Base-by-base conservation (phyloP, 2,888 invertebrate genomes). In the Cyrtodaria siliqua region DNA sequence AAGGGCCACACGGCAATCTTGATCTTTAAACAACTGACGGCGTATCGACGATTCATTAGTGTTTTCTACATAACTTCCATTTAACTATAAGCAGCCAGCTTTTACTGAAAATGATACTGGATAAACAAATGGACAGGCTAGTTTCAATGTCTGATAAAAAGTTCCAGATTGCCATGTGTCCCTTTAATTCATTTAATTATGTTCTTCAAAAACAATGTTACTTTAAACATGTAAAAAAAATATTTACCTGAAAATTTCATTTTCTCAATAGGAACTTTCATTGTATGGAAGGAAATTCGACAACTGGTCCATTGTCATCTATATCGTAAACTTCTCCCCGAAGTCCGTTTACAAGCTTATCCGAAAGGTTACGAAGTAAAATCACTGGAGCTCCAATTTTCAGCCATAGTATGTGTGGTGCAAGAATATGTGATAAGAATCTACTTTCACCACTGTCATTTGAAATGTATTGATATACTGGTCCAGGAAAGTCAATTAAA, bases 321-420 rank as follows among this genome's bases (percentile, higher is more conserved):
- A n/a, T n/a, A n/a, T n/a, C n/a, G n/a, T n/a, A n/a, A 9, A 82
- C 82, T 18, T 26, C 67, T 16, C 76, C 82, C 8, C 55, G 42
- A 2, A 67, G 49, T 33, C 79, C 82, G 76, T 82, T 82, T 12
- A 79, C 79, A 8, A 79, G 40, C 16, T 52, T 26, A 44, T 68
- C 59, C 42, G 62, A 61, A 3, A 78, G 27, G 47, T 82, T 78
- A 47, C 66, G 64, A 20, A 82, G 26, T n/a, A 82, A 53, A 27
- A 75, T 76, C 2, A 82, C 78, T 26, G 72, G 63, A 40, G 60
- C 59, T 9, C 70, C 72, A 20, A 61, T 47, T 60, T 73, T 73
- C 6, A 73, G 57, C 68, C 69, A 69, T 6, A 75, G 44, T 18
- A 20, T 64, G 6, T 44, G 52, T 14, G 38, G 52, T 9, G 64